Evolutionary conservation across 64 coral and sea anemone species (phyloP), one percentile per base, ranked within the genome.

Genomic region (Actinia tenebrosa): DNA sequence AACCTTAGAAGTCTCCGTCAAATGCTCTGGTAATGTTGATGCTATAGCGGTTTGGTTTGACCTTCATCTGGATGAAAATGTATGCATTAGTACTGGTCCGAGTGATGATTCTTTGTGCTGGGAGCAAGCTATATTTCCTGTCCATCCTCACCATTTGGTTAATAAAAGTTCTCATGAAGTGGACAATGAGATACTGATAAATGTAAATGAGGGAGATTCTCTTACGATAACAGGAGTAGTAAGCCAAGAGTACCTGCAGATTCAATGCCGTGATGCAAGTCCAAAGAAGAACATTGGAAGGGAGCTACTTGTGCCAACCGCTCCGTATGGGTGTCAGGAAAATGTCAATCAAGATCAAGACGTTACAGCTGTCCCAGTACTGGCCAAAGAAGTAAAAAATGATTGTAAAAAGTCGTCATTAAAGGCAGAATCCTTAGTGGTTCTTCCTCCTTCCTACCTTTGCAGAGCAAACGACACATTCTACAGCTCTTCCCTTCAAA

Each of bases 21-120:
- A 77, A 26, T 15, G 53, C 80, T 4, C 85, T 80, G 97, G 97
- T 66, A 79, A 52, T 54, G 64, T 93, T 63, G 97, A 99, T 84
- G 97, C 93, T 25, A 89, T 99, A 53, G 90, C 93, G 16, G 82
- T 90, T 20, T 99, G 97, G 97, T 99, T 99, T 95, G 93, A 99
- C 44, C 68, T 99, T 53, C 89, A 79, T n/a, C 88, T 99, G 56
- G 91, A 99, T 71, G 82, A 95, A 27, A 86, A 95, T 19, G 90
- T 85, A 15, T 64, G 18, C 53, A 84, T 99, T 18, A 92, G 87
- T 26, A 99, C 93, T 71, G 91, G 87, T 5, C 97, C 97, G 14
- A 47, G 93, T 81, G 82, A 87, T 23, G 87, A 85, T 4, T 97
- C 94, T n/a, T 88, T 95, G 0, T 99, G 97, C 84, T 99, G 97